Percentiles rank a stretch among this genome's conserved stretches.
These are phyloP conservation scores for Sylvicapra grimmia DNA, from an alignment of 2,113 vertebrate species.

Conservation along the genomic window DNA sequence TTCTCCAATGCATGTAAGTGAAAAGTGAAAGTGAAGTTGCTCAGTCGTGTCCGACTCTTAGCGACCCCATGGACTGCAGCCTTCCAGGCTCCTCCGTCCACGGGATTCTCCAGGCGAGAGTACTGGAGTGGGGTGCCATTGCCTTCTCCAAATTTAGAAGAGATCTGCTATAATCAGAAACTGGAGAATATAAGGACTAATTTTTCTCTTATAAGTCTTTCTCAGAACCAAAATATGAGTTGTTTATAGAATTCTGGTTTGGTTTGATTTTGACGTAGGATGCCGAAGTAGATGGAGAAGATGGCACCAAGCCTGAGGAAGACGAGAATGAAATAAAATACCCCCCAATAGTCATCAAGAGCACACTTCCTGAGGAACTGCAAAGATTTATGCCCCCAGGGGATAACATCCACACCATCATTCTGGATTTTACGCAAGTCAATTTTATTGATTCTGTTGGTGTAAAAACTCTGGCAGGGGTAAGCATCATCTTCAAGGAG, in stretches of 20 bases:
- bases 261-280: constrained; percentile 73
- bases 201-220: constrained; percentile 15
- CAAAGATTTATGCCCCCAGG: constrained; percentile 80
- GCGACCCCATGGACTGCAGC: no score
- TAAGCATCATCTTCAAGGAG: constrained; percentile 71
- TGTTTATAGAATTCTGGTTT: neutral
- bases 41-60: no score
- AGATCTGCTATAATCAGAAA: neutral
- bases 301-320: constrained; percentile 82
- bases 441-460: constrained; percentile 96
- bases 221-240: neutral
- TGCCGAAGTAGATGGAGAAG: constrained; percentile 77
- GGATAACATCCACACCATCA: constrained; percentile 81
- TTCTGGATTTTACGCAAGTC: constrained; percentile 91
- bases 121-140: no score
- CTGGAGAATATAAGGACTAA: neutral
- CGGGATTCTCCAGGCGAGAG: no score
- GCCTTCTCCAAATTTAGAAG: neutral
- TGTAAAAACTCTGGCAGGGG: constrained; percentile 91
- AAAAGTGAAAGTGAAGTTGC: no score
- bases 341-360: constrained; percentile 56
- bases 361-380: constrained; percentile 76
- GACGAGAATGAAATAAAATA: constrained; percentile 77
- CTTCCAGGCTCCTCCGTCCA: no score
- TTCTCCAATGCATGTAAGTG: no score